Evolutionary conservation across 1,140 invertebrate species (phyloP), one percentile per base, ranked within the genome.

Genomic region (Metopolophium dirhodum): DNA sequence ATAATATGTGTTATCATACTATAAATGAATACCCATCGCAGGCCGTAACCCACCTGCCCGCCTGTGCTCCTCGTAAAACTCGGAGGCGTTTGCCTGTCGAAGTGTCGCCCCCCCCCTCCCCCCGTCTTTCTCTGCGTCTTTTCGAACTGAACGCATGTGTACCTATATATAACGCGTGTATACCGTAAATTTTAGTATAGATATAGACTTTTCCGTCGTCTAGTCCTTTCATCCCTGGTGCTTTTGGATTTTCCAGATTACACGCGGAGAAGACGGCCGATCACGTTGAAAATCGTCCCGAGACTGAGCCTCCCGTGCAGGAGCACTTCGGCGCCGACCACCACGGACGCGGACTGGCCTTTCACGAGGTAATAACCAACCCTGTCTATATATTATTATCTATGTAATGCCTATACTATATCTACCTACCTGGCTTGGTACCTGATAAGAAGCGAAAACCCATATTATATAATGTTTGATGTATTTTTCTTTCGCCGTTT

Each of bases 251-350:
- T 91, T 95, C 57, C 94, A 96, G 96, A 96, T 94, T 96, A 96
- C 94, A 95, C 95, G 83, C 93, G 95, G 77, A 95, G 96, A 77
- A 95, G 96, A 89, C 95, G 96, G 86, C 96, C 96, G 54, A 96
- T 96, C 94, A 96, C 96, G 41, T 93, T 96, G 93, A 95, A 95
- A 88, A 96, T 96, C 68, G 96, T 96, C 94, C 96, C 96, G 54
- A 95, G 96, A 57, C 94, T 96, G 88, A 96, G 95, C 94, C 94
- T 96, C 22, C 96, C 92, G 22, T 93, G 94, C 26, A 88, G 94
- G 45, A 93, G 92, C 68, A 94, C 94, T 1, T 94, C 94, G 22
- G 94, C 94, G 7, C 94, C 94, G 3, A 93, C 94, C 7, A 90
- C 94, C 20, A 94, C 94, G 9, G 94, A 94, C 18, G 49, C 94